phyloP scores from a whole-genome alignment of 2,113 vertebrate species.

The Macquaria ambigua region DNA sequence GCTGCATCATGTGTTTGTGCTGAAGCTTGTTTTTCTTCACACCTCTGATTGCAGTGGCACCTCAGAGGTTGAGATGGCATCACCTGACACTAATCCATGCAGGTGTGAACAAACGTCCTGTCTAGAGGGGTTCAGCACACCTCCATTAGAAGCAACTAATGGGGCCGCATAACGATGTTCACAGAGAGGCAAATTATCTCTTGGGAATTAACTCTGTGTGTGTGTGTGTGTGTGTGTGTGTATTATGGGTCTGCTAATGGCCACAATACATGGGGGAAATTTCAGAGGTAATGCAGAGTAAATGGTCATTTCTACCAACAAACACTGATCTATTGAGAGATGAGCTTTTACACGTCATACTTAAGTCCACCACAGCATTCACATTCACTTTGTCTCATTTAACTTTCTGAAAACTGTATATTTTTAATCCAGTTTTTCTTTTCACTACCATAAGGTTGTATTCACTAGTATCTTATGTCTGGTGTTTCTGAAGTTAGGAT shows the following conservation, averaged over 20 bases:
- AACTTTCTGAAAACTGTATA: background rate
- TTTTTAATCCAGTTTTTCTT: background rate
- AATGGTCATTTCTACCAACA: background rate
- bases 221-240: background rate
- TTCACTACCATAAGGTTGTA: too few species aligned
- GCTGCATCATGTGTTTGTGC: background rate
- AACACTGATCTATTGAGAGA: conserved; percentile 7
- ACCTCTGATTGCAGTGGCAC: conserved; percentile 51
- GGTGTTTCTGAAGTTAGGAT: too few species aligned
- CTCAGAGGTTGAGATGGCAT: background rate
- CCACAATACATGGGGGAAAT: too few species aligned
- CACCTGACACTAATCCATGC: background rate
- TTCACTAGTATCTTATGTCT: too few species aligned
- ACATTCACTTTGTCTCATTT: background rate
- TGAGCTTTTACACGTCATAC: background rate
- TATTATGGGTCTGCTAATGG: background rate
- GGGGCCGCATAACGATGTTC: background rate
- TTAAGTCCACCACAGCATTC: background rate
- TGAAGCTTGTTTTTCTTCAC: conserved; percentile 42
- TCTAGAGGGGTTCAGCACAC: background rate
- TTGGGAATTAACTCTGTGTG: background rate
- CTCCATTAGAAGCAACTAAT: conserved; percentile 11
- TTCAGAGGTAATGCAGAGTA: background rate
- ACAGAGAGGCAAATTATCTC: background rate
- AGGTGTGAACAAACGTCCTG: conserved; percentile 31